phyloP scores from a whole-genome alignment of 2,113 vertebrate genomes.

The Calyptomena viridis region DNA sequence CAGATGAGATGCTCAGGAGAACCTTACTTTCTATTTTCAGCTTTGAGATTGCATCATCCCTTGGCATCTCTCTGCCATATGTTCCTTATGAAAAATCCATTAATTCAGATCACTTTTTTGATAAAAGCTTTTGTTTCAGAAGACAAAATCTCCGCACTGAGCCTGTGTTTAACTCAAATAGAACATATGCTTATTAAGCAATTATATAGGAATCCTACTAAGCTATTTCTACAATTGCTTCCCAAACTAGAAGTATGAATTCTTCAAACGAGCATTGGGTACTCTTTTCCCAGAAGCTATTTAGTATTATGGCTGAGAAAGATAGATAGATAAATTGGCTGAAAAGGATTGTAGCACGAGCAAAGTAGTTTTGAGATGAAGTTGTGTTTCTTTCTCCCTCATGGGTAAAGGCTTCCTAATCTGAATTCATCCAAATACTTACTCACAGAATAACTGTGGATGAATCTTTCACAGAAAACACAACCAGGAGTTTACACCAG shows the following conservation, averaged over 20 bases:
- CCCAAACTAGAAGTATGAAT: not conserved
- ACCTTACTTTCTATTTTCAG: not conserved
- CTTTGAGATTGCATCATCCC: not conserved
- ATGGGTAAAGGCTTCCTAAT: not conserved
- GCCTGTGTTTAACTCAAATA: not conserved
- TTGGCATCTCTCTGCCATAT: not conserved
- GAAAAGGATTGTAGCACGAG: not conserved
- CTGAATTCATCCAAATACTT: not conserved
- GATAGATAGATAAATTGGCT: not conserved
- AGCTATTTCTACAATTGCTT: conserved; percentile 20
- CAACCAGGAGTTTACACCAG: not conserved
- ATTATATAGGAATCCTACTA: not conserved
- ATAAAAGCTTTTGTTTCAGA: not conserved
- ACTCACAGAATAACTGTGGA: not conserved
- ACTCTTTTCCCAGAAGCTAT: not conserved
- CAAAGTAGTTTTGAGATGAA: not conserved
- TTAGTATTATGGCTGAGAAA: not conserved
- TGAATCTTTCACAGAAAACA: not conserved
- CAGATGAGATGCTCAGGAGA: not conserved
- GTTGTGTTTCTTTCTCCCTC: not conserved
- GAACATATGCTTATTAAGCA: not conserved
- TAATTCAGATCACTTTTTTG: not conserved
- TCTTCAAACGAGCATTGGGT: not conserved
- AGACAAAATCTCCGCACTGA: not conserved
- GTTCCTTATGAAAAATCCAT: not conserved